A percentile compares a stretch with the other conserved stretches of the same genome.
Evolutionary conservation across 2,888 invertebrate species (phyloP).

Genomic region (Zele albiditarsus): DNA sequence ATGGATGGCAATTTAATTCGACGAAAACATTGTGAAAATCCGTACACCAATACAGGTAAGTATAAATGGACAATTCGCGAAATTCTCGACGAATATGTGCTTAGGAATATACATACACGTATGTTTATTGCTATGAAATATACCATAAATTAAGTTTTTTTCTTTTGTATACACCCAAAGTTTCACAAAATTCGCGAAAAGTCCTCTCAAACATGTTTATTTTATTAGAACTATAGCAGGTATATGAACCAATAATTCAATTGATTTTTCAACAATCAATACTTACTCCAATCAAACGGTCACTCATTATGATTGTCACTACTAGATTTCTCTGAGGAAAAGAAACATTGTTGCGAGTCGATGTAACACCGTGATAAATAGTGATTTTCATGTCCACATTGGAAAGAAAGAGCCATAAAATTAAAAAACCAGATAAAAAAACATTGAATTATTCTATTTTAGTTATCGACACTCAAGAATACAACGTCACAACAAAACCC

Average conservation of each 20-base stretch:
- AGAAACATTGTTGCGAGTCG: neutral
- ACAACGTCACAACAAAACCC: neutral
- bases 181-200: neutral
- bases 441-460: neutral
- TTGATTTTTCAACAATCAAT: neutral
- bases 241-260: neutral
- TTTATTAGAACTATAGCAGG: neutral
- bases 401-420: neutral
- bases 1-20: neutral
- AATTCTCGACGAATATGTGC: constrained; percentile 56
- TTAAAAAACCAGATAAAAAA: neutral
- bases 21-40: neutral
- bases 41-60: constrained; percentile 63
- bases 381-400: neutral
- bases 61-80: constrained; percentile 65
- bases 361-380: neutral
- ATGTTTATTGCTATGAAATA: neutral
- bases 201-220: neutral
- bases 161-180: neutral
- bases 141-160: neutral
- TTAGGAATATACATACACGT: neutral
- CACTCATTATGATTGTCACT: neutral
- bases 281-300: neutral
- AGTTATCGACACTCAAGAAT: neutral
- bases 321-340: neutral